These are phyloP conservation scores for Drosophila sulfurigaster DNA, from an alignment of 1,140 invertebrate species.

Conservation along the genomic window DNA sequence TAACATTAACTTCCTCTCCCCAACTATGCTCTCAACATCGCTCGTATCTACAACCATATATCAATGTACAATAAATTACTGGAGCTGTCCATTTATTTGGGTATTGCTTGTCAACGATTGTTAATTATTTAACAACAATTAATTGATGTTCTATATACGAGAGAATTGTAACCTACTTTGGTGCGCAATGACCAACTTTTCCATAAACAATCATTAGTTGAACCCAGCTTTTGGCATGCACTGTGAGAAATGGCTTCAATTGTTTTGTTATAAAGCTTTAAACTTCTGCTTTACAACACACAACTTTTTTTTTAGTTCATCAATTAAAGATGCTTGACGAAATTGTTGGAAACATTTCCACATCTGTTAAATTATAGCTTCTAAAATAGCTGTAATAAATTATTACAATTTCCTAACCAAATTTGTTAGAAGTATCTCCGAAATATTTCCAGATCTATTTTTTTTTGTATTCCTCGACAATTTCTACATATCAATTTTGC, in stretches of 20 bases:
- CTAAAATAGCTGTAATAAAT: too few species aligned
- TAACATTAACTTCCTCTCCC: too few species aligned
- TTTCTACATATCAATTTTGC: too few species aligned
- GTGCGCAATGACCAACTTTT: conserved; percentile 8
- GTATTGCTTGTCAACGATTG: conserved; percentile 10
- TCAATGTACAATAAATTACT: conserved; percentile 66
- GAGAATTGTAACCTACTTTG: conserved; percentile 5
- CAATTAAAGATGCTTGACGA: too few species aligned
- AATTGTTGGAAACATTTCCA: too few species aligned
- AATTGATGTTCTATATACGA: conserved; percentile 21
- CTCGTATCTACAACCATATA: conserved; percentile 45
- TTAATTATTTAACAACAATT: conserved; percentile 47
- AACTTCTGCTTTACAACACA: too few species aligned
- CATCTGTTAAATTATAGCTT: too few species aligned
- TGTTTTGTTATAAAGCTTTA: neutral
- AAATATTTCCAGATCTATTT: too few species aligned
- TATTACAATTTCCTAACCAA: too few species aligned
- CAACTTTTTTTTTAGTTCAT: too few species aligned
- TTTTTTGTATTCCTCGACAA: too few species aligned
- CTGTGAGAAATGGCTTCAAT: neutral
- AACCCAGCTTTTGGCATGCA: neutral
- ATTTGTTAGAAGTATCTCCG: too few species aligned
- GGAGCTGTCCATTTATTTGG: conserved; percentile 19
- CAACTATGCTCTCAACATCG: neutral
- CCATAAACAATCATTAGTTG: neutral